Evolutionary conservation across 2,888 invertebrate genomes (phyloP).

Genomic region (Drosophila mimica): DNA sequence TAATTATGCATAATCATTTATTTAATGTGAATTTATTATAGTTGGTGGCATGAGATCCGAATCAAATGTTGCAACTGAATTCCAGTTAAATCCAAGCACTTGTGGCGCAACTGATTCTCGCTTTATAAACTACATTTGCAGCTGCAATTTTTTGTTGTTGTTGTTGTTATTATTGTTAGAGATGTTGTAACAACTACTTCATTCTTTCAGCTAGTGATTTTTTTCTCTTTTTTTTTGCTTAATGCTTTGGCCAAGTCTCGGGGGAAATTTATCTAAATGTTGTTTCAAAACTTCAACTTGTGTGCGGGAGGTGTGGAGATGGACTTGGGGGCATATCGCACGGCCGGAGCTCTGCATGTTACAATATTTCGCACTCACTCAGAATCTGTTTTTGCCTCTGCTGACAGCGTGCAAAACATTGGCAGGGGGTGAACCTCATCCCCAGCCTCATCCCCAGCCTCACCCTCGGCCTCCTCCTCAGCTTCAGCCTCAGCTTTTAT

Average conservation of each 20-base stretch:
- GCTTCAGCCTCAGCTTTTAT: neutral
- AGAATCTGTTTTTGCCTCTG: constrained; percentile 67
- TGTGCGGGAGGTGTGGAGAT: constrained; percentile 13
- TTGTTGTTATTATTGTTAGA: constrained; percentile 11
- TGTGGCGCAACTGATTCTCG: constrained; percentile 9
- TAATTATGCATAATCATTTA: neutral
- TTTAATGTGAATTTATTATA: neutral
- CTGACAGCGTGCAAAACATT: constrained; percentile 39
- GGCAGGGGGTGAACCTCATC: neutral
- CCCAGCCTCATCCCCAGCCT: neutral
- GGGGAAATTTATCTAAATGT: constrained; percentile 83
- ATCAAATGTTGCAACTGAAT: neutral
- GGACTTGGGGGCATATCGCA: neutral
- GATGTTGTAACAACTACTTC: constrained; percentile 47
- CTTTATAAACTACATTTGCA: constrained; percentile 19
- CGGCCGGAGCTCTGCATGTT: constrained; percentile 22
- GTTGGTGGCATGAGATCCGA: neutral
- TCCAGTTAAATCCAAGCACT: neutral
- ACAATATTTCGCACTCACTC: constrained; percentile 74
- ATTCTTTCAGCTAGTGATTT: constrained; percentile 32
- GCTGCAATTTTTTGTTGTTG: constrained; percentile 32
- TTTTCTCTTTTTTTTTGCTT: constrained; percentile 6
- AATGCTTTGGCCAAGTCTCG: constrained; percentile 53
- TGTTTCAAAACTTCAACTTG: constrained; percentile 80
- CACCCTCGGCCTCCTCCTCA: neutral